These are phyloP conservation scores for Zhuqinia jingwanae DNA, from an alignment of 2,888 invertebrate species.

Conservation along the genomic window DNA sequence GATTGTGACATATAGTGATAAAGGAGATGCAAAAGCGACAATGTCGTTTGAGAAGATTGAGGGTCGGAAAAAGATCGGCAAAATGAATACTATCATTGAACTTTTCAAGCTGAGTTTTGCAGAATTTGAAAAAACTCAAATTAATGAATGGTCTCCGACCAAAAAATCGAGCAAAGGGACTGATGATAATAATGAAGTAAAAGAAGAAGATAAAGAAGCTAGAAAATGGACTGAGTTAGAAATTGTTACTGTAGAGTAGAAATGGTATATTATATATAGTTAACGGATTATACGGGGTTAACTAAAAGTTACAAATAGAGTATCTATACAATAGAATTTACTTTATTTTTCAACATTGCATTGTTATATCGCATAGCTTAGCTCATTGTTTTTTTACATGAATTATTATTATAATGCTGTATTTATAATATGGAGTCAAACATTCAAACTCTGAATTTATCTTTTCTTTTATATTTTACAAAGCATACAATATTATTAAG, in stretches of 20 bases:
- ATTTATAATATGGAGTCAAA: no score
- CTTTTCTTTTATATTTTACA: no score
- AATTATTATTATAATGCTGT: no score
- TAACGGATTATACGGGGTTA: no score
- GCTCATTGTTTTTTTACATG: conserved; percentile 16
- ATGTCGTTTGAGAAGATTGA: conserved; percentile 6
- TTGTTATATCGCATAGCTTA: conserved; percentile 7
- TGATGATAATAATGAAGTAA: not conserved
- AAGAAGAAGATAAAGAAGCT: not conserved
- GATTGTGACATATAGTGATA: conserved; percentile 6
- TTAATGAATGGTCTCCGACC: conserved; percentile 27
- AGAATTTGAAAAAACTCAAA: conserved; percentile 7
- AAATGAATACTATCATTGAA: not conserved
- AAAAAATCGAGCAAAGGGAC: no score
- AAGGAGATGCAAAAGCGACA: conserved; percentile 8
- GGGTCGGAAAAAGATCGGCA: conserved; percentile 3
- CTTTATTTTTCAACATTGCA: conserved; percentile 23
- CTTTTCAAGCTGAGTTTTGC: conserved; percentile 30
- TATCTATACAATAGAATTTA: no score
- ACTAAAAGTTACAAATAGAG: no score
- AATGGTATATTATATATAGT: not conserved
- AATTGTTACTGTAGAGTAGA: not conserved
- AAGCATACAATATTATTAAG: no score
- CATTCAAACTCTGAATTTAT: no score
- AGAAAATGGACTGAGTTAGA: conserved; percentile 18